A percentile compares a stretch with the other conserved stretches of the same genome.
Conservation (phyloP, 2,797 vertebrate genomes). For the Chaetophractus vellerosus region DNA sequence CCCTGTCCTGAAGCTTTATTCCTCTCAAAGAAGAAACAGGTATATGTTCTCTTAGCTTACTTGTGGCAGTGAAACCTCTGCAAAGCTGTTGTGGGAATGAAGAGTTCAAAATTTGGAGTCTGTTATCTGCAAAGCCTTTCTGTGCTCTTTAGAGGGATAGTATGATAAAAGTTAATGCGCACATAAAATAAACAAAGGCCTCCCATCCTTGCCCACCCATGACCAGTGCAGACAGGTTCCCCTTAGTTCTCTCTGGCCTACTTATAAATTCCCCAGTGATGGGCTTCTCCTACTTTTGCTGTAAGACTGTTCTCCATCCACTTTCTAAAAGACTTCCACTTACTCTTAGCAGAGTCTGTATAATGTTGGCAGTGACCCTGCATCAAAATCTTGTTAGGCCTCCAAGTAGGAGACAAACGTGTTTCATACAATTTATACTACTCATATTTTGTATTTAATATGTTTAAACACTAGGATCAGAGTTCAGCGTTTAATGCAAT, state of each 20-base stretch:
- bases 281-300: slow-evolving; percentile 64
- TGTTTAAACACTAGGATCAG: slow-evolving; percentile 78
- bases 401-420: slow-evolving; percentile 81
- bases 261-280: slow-evolving; percentile 77
- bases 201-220: slow-evolving; percentile 64
- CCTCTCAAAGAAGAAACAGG: slow-evolving; percentile 59
- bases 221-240: slow-evolving; percentile 69
- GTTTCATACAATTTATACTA: slow-evolving; percentile 85
- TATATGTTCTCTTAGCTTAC: slow-evolving; percentile 45
- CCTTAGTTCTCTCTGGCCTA: slow-evolving; percentile 63
- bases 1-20: slow-evolving; percentile 42
- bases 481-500: slow-evolving; percentile 74
- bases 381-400: slow-evolving; percentile 76
- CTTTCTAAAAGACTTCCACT: slow-evolving; percentile 76
- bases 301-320: slow-evolving; percentile 64
- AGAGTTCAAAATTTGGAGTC: slow-evolving; percentile 67
- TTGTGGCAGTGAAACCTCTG: background rate
- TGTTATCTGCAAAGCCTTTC: slow-evolving; percentile 67
- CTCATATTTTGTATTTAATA: slow-evolving; percentile 82
- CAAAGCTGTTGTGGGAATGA: slow-evolving; percentile 35
- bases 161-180: slow-evolving; percentile 79
- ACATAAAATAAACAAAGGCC: slow-evolving; percentile 78
- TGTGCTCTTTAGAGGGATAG: slow-evolving; percentile 55
- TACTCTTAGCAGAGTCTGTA: slow-evolving; percentile 78
- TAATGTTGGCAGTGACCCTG: slow-evolving; percentile 74